Evolutionary conservation across 2,113 vertebrate species (phyloP).

Genomic region (Mohoua ochrocephala): DNA sequence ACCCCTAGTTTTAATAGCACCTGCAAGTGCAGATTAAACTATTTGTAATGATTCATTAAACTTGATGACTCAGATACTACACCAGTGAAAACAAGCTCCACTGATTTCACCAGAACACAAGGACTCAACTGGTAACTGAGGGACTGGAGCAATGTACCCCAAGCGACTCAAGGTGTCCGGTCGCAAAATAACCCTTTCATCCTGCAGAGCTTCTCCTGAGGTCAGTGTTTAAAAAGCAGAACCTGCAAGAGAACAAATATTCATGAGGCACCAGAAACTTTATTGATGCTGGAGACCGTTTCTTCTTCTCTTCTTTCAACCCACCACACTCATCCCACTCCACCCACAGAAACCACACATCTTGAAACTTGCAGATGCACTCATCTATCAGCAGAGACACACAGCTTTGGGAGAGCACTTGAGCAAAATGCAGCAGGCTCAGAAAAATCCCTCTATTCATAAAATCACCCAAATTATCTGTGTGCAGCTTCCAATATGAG

Average conservation of each 20-base stretch:
- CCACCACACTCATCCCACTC: background rate
- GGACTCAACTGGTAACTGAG: background rate
- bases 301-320: background rate
- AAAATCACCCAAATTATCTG: background rate
- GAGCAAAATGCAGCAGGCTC: background rate
- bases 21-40: constrained; percentile 17
- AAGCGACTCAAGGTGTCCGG: background rate
- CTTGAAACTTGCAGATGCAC: constrained; percentile 47
- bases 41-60: constrained; percentile 13
- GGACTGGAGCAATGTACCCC: background rate
- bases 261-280: constrained; percentile 3
- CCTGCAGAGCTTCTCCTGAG: background rate
- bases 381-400: background rate
- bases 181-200: background rate
- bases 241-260: background rate
- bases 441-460: constrained; percentile 27
- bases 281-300: background rate
- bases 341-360: background rate
- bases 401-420: background rate
- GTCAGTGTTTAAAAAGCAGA: background rate
- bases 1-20: background rate
- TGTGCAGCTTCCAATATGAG: background rate
- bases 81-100: background rate
- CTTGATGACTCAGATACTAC: background rate
- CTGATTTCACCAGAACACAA: background rate